Base-by-base conservation (phyloP, 2,113 vertebrate species). In the Polyodon spathula region DNA sequence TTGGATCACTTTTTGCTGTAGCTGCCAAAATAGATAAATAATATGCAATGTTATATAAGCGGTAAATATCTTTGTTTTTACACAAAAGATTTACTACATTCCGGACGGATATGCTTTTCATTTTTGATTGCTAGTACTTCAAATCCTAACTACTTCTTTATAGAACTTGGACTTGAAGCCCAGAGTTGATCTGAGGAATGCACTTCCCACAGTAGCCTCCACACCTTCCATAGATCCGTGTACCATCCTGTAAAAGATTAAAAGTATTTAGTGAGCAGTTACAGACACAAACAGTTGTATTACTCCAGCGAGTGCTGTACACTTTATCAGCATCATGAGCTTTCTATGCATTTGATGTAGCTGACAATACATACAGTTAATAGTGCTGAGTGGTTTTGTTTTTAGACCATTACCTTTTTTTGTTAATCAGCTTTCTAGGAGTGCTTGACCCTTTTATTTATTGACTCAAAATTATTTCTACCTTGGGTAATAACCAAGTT, bases 181-280 rank as follows among this genome's bases (percentile, higher is more conserved):
- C 89, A 40, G 73, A 80, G 68, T 86, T 68, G 67, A 80, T 71
- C 65, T 89, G 89, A 60, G 94, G 93, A 81, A 93, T 67, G 82
- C 95, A 98, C 77, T 96, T 97, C 62, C 94, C 95, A 78, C 95
- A 98, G 79, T 93, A 95, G 16, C 95, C 95, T 64, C 95, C 95
- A 66, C 95, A 98, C 78, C 90, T 91, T 56, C 93, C 95, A 7
- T 93, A 94, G 71, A 97, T 87, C 84, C 94, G 92, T 67, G 85
- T 88, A 65, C 92, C 93, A 40, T 98, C 93, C 95, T 98, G 80
- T 70, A 50, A 59, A 70, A 78, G 14, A 40, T 1, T 54, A 37
- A 76, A 38, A 63, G 14, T 27, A 27, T 27, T 27, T 27, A 27
- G 3, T 27, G 27, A 58, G 15, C 15, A 58, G 5, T 58, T 37